These are phyloP conservation scores for Pycnomerus fuliginosus DNA, from an alignment of 2,888 invertebrate genomes.

Conservation along the genomic window DNA sequence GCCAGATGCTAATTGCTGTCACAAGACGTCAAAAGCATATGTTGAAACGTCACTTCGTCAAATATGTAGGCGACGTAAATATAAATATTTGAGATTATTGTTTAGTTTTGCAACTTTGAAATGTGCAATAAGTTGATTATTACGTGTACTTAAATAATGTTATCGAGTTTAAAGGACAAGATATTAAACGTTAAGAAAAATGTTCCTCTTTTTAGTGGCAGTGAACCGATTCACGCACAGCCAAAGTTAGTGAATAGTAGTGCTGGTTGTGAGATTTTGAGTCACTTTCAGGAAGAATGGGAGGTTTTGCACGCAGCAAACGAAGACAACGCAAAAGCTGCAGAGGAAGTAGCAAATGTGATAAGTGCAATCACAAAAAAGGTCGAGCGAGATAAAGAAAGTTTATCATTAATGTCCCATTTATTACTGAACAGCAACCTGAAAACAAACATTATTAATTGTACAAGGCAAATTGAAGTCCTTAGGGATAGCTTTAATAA, in stretches of 20 bases:
- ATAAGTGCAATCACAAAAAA: constrained; percentile 51
- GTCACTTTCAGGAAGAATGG: constrained; percentile 73
- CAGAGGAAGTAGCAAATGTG: constrained; percentile 56
- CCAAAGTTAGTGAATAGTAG: constrained; percentile 52
- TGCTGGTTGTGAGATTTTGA: constrained; percentile 68
- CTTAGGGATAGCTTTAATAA: constrained; percentile 62
- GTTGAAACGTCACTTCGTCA: constrained; percentile 2
- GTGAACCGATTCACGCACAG: background rate
- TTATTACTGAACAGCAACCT: constrained; percentile 44
- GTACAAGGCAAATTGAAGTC: constrained; percentile 55
- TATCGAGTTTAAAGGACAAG: background rate
- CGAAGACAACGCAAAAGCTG: constrained; percentile 66
- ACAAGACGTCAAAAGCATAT: constrained; percentile 16
- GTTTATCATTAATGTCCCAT: constrained; percentile 41
- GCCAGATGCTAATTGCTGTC: background rate
- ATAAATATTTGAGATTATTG: constrained; percentile 1
- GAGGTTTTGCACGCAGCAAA: constrained; percentile 67
- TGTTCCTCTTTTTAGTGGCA: constrained; percentile 12
- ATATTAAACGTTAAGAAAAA: background rate
- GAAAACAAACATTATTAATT: constrained; percentile 54
- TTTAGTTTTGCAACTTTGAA: too few species aligned
- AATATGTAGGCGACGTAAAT: constrained; percentile 12
- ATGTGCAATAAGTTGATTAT: too few species aligned
- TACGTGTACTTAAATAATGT: background rate
- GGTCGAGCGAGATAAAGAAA: constrained; percentile 39